These are phyloP conservation scores for Philypnodon macrostomus DNA, from an alignment of 2,797 vertebrate genomes.

Conservation along the genomic window DNA sequence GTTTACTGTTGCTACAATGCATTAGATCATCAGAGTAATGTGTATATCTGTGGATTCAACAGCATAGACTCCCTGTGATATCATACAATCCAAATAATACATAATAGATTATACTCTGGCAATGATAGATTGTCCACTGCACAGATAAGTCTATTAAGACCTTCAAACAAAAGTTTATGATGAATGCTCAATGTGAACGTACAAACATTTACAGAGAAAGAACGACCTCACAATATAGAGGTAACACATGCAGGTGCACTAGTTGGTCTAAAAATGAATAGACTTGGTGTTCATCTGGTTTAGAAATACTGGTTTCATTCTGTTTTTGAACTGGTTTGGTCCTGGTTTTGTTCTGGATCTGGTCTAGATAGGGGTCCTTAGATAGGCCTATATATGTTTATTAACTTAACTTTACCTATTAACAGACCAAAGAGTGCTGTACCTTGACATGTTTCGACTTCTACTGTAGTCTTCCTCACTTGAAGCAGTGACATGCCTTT, in stretches of 20 bases:
- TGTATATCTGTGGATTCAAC: slow-evolving; percentile 9
- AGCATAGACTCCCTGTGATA: slow-evolving; percentile 10
- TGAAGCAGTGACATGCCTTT: too few relatives aligned
- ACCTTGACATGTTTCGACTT: too few relatives aligned
- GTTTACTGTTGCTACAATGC: background rate
- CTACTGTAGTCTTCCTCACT: too few relatives aligned
- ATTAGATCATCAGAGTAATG: slow-evolving; percentile 14
- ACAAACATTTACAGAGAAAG: background rate
- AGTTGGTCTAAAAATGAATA: too few relatives aligned
- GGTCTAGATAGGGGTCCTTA: too few relatives aligned
- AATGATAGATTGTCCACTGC: background rate
- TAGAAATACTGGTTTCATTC: too few relatives aligned
- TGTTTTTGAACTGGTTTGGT: too few relatives aligned
- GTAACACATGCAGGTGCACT: background rate
- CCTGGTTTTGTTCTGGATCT: too few relatives aligned
- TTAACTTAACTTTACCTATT: too few relatives aligned
- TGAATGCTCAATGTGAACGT: background rate
- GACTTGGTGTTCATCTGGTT: too few relatives aligned
- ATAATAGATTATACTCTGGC: slow-evolving; percentile 7
- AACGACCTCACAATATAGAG: background rate
- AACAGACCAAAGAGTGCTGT: too few relatives aligned
- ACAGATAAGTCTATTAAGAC: background rate
- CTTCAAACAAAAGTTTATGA: background rate
- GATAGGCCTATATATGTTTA: too few relatives aligned
- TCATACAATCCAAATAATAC: slow-evolving; percentile 17